Evolutionary conservation across 2,797 vertebrate genomes (phyloP), one percentile per base, ranked within the genome.

Genomic region (Euthynnus affinis): DNA sequence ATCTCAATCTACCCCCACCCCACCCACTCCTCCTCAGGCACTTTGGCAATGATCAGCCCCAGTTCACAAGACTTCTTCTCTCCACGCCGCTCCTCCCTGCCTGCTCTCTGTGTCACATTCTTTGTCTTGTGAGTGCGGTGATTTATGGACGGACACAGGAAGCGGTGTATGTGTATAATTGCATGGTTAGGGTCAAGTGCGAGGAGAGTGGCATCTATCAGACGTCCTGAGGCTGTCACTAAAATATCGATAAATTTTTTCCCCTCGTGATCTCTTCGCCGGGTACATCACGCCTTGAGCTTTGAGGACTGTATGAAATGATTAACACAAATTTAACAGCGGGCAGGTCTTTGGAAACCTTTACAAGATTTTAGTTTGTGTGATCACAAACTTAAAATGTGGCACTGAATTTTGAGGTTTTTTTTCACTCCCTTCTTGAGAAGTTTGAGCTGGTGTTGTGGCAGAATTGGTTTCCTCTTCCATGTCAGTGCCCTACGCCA

Each of bases 121-220:
- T 90, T 91, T 90, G 89, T 91, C 88, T 92, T 85, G 88, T 85
- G 87, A 90, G 85, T 7, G 22, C 62, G 13, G 56, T 87, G 88
- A 91, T 93, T 92, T 90, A 92, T 92, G 87, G 85, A 80, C 7
- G 4, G 80, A 89, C 82, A 82, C 76, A 86, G 90, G 91, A 92
- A 91, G 85, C 60, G 23, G 44, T 62, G 71, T 55, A 53, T 67
- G 62, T 65, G 67, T 22, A 71, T 48, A 84, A 88, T 80, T 88
- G 82, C 77, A 84, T 14, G 34, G 80, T 86, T 84, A 77, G 27
- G 64, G 84, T 74, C 71, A 70, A 61, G 58, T 71, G 60, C 22
- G 64, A 71, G 63, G 20, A 73, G 63, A 76, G 56, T 67, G 71
- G 59, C 71, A 84, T 90, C 83, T 69, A 86, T 90, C 84, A 82